Percentiles rank a stretch among this genome's conserved stretches.
Conservation (phyloP, 2,888 invertebrate genomes). For the Seladonia tumulorum region DNA sequence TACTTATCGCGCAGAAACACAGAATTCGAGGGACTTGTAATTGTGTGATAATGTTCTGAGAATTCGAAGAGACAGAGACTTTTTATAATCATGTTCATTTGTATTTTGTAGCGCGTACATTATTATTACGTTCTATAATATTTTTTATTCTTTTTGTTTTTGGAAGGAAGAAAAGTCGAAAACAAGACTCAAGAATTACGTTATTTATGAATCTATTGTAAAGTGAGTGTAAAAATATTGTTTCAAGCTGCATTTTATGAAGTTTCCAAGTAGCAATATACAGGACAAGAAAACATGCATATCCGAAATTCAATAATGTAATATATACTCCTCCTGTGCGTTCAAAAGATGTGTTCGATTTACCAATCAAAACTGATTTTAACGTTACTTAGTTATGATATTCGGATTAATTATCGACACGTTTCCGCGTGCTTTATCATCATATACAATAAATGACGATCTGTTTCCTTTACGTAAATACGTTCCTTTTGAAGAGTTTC, state of each 20-base stretch:
- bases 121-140: conserved; percentile 56
- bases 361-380: not conserved
- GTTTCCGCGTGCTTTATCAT: not conserved
- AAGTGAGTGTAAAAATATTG: conserved; percentile 50
- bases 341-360: conserved; percentile 32
- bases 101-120: conserved; percentile 60
- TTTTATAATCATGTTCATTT: conserved; percentile 68
- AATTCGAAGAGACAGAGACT: conserved; percentile 59
- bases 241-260: conserved; percentile 54
- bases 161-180: conserved; percentile 25
- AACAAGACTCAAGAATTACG: conserved; percentile 48
- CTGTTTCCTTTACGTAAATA: not conserved
- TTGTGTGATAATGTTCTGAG: conserved; percentile 62
- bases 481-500: conserved; percentile 10
- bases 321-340: conserved; percentile 39
- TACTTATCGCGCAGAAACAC: conserved; percentile 49
- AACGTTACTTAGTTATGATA: not conserved
- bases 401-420: conserved; percentile 4
- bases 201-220: conserved; percentile 59
- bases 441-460: not conserved
- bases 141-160: conserved; percentile 37
- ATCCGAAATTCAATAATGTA: conserved; percentile 48
- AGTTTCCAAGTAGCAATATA: conserved; percentile 69
- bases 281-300: conserved; percentile 55
- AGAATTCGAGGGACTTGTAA: conserved; percentile 34